Percentiles rank a stretch among this genome's conserved stretches.
phyloP scores from a whole-genome alignment of 2,888 invertebrate genomes.

The Amiota communis region DNA sequence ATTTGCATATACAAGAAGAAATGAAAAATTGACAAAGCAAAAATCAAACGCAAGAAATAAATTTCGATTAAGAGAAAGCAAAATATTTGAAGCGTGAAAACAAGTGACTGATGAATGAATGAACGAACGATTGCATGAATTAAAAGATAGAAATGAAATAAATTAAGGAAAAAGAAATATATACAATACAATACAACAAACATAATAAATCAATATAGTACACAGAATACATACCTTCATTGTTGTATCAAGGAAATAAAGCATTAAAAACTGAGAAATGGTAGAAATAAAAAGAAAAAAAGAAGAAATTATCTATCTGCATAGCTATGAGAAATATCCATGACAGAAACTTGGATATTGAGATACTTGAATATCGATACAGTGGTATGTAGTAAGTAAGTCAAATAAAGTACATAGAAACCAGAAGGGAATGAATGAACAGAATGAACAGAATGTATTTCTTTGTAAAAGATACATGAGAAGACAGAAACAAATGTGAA shows the following conservation, averaged over 20 bases:
- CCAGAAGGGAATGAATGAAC: background rate
- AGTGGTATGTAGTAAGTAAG: conserved; percentile 21
- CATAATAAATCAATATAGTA: conserved; percentile 59
- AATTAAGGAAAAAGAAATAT: conserved; percentile 51
- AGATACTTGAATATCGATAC: background rate
- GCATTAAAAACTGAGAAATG: conserved; percentile 18
- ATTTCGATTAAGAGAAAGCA: background rate
- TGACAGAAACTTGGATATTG: no score
- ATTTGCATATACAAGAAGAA: conserved; percentile 12
- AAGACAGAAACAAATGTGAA: background rate
- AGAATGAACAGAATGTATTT: background rate
- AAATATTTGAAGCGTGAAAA: background rate
- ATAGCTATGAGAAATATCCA: no score
- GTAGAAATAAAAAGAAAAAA: conserved; percentile 15
- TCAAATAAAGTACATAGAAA: conserved; percentile 36
- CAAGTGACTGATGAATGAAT: background rate
- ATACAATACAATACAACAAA: conserved; percentile 47
- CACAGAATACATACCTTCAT: no score
- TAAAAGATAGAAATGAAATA: conserved; percentile 32
- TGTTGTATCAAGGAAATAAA: conserved; percentile 8
- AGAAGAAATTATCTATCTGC: conserved; percentile 22
- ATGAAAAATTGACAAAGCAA: no score
- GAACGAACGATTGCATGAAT: background rate
- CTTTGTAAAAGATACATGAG: background rate
- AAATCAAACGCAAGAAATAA: no score